phyloP scores from a whole-genome alignment of 2,888 invertebrate species.

The Rhamnusium bicolor region DNA sequence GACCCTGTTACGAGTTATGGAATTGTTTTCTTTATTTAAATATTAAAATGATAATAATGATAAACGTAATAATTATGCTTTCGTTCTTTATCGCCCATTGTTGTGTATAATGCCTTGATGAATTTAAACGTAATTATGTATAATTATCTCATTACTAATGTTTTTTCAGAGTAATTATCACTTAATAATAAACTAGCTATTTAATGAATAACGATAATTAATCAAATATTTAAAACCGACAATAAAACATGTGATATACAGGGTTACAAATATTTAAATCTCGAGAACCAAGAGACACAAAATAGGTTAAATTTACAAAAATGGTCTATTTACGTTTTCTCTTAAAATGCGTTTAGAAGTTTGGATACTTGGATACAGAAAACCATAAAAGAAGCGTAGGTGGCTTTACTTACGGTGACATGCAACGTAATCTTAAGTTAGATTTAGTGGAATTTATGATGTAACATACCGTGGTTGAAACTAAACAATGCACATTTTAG shows the following conservation, averaged over 20 bases:
- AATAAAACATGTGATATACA: not conserved
- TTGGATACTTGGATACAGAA: too few species aligned
- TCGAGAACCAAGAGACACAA: too few species aligned
- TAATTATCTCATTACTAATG: conserved; percentile 20
- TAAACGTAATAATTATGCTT: conserved; percentile 9
- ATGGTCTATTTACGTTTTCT: too few species aligned
- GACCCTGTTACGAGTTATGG: conserved; percentile 13
- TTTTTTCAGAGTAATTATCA: conserved; percentile 17
- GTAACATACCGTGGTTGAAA: too few species aligned
- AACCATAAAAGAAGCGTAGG: too few species aligned
- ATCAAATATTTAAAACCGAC: not conserved
- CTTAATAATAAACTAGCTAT: conserved; percentile 1
- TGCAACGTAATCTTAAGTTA: too few species aligned
- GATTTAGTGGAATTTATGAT: too few species aligned
- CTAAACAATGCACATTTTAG: too few species aligned
- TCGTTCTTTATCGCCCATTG: conserved; percentile 14
- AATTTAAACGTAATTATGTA: conserved; percentile 10
- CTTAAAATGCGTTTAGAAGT: too few species aligned
- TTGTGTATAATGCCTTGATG: conserved; percentile 7
- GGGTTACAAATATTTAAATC: too few species aligned
- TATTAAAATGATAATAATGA: conserved; percentile 8
- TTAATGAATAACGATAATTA: not conserved
- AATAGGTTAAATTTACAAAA: too few species aligned
- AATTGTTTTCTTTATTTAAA: not conserved
- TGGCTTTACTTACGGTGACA: too few species aligned